Percentiles rank a stretch among this genome's conserved stretches.
These are phyloP conservation scores for Xestia xanthographa DNA, from an alignment of 2,888 invertebrate species.

Conservation along the genomic window DNA sequence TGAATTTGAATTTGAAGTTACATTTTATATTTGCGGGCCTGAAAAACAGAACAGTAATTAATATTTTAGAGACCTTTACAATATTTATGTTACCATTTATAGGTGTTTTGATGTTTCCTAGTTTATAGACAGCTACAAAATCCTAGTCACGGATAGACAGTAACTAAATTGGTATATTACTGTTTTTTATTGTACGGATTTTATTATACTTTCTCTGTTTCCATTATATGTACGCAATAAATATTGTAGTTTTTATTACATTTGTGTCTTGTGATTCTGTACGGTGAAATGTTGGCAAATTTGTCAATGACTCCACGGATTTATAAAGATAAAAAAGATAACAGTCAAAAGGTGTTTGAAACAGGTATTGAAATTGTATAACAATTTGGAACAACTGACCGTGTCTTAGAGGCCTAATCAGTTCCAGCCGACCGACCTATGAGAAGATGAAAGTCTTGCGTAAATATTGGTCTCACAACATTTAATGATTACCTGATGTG, in stretches of 20 bases:
- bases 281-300: not conserved
- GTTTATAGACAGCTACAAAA: conserved; percentile 48
- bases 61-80: conserved; percentile 19
- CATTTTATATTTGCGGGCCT: not conserved
- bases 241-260: conserved; percentile 53
- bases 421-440: not conserved
- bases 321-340: not conserved
- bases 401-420: not conserved
- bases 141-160: conserved; percentile 25
- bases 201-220: conserved; percentile 40
- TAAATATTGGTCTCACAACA: not conserved
- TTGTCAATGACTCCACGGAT: not conserved
- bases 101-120: conserved; percentile 35
- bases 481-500: not conserved
- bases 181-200: conserved; percentile 45
- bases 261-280: conserved; percentile 7
- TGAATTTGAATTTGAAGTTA: too few relatives aligned
- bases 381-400: not conserved
- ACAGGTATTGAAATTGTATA: not conserved
- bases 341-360: not conserved
- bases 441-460: not conserved
- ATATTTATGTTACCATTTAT: conserved; percentile 31
- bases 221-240: conserved; percentile 48
- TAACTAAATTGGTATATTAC: conserved; percentile 42
- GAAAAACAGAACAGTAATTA: conserved; percentile 29